Conservation (phyloP, 2,113 vertebrate genomes). For the Syngnathus scovelli region DNA sequence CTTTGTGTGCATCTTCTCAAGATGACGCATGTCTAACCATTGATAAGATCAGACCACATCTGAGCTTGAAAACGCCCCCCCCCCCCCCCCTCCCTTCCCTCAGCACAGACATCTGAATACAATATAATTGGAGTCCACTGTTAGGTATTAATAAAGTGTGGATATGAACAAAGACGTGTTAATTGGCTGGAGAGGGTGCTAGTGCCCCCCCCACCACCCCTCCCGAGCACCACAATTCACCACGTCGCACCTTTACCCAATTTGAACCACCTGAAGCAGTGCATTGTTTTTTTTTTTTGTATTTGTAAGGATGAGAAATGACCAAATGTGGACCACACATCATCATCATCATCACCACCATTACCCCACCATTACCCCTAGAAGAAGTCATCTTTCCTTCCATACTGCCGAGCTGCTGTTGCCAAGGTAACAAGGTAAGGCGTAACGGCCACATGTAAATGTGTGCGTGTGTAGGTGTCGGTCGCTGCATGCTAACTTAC, state of each 20-base stretch:
- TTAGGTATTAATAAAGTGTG: too few relatives aligned
- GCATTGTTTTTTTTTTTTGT: background rate
- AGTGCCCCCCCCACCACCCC: background rate
- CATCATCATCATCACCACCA: background rate
- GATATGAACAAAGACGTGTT: constrained; percentile 34
- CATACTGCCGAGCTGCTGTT: constrained; percentile 58
- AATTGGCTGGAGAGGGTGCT: constrained; percentile 47
- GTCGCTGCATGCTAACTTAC: background rate
- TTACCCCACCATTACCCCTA: constrained; percentile 1
- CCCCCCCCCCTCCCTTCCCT: too few relatives aligned
- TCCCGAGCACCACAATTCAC: background rate
- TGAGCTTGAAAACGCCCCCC: too few relatives aligned
- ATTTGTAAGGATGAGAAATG: background rate
- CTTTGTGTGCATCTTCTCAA: too few relatives aligned
- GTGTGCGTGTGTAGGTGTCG: constrained; percentile 64
- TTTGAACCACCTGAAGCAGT: background rate
- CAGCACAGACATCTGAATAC: background rate
- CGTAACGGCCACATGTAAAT: constrained; percentile 70
- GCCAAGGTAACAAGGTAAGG: constrained; percentile 69
- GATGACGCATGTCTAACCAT: too few relatives aligned
- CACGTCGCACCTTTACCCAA: background rate
- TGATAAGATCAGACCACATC: too few relatives aligned
- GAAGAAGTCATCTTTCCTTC: constrained; percentile 19
- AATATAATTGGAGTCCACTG: too few relatives aligned
- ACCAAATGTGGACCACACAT: background rate